Evolutionary conservation across 2,797 vertebrate genomes (phyloP).

Genomic region (Falco novaeseelandiae): DNA sequence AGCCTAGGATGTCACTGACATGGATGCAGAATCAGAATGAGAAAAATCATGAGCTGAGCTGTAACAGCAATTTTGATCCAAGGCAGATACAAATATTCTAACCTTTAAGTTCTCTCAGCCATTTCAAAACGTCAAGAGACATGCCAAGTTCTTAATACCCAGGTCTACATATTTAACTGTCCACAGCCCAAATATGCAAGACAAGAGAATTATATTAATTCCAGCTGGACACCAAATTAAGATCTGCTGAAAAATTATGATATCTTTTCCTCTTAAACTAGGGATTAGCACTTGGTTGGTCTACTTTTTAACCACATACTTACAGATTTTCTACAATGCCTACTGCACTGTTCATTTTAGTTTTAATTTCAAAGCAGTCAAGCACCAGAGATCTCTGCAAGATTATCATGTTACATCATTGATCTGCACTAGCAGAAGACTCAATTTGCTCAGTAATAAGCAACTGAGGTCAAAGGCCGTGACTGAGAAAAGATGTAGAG

Average conservation of each 20-base stretch:
- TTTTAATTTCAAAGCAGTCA: slow-evolving; percentile 24
- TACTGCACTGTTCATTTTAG: background rate
- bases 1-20: background rate
- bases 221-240: background rate
- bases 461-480: background rate
- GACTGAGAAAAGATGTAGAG: background rate
- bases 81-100: background rate
- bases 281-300: background rate
- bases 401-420: background rate
- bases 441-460: slow-evolving; percentile 29
- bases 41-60: background rate
- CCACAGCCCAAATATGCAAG: background rate
- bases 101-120: background rate
- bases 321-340: background rate
- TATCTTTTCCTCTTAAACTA: background rate
- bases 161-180: background rate
- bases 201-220: background rate
- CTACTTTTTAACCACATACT: background rate
- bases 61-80: background rate
- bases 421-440: slow-evolving; percentile 17
- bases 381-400: background rate
- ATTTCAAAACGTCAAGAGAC: background rate
- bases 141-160: background rate
- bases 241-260: background rate
- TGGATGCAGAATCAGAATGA: background rate